Evolutionary conservation across 2,888 invertebrate species (phyloP), one percentile per base, ranked within the genome.

Genomic region (Clanis bilineata): DNA sequence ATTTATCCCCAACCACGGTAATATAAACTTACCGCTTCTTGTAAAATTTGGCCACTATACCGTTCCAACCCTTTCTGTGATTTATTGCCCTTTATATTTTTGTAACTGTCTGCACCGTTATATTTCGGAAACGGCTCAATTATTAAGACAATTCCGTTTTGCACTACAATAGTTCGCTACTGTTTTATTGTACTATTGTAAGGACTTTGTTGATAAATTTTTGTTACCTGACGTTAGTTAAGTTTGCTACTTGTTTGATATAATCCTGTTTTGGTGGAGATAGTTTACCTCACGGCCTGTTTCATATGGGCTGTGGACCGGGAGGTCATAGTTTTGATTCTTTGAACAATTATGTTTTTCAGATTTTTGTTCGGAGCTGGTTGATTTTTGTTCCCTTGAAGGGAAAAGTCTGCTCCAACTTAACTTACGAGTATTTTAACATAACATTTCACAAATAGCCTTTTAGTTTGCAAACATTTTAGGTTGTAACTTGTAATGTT

Each of bases 11-110:
- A 43, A 28, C 59, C 47, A 28, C 47, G 25, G 51, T 39, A 51
- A 63, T 61, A 64, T 59, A 62, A 67, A 64, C 62, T 57, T 56
- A 70, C 65, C 60, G 66, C 62, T 60, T 28, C 57, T 59, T 60
- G 74, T 79, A 83, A 80, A 83, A 63, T 77, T 78, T 83, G 78
- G 79, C 83, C 80, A 81, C 77, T 62, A 57, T 76, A 69, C 85
- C 72, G 83, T 79, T 83, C 36, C 21, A 71, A 71, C 77, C 77
- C 82, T 81, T 84, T 80, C 73, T 67, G 56, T 72, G 65, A 74
- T 79, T 80, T 82, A 80, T 68, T 60, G 61, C 62, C 64, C 64
- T 62, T 68, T 76, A n/a, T 67, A 67, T 66, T 58, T 63, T 66
- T 70, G 67, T 70, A 70, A 68, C 65, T 62, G 63, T 61, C 64